Evolutionary conservation across 2,113 vertebrate species (phyloP).

Genomic region (Neogale vison): DNA sequence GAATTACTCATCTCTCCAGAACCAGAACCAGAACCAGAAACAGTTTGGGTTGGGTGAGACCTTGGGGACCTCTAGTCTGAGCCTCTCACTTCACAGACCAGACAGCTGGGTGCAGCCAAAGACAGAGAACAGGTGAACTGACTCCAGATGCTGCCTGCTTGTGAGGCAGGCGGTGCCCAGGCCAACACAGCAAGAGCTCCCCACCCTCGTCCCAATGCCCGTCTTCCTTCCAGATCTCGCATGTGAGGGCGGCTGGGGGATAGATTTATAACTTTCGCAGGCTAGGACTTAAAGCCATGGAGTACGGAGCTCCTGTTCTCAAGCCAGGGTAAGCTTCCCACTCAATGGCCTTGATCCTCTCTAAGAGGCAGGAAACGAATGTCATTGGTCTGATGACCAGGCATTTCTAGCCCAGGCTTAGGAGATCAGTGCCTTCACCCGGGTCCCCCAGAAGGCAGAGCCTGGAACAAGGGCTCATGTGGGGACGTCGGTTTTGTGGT

Average conservation of each 20-base stretch:
- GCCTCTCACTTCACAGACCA: background rate
- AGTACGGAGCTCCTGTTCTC: background rate
- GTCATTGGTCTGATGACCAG: background rate
- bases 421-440: background rate
- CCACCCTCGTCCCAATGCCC: fast-evolving
- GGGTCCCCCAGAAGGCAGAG: background rate
- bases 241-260: background rate
- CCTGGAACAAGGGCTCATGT: background rate
- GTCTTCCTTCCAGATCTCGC: background rate
- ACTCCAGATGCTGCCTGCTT: background rate
- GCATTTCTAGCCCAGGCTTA: background rate
- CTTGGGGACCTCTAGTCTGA: background rate
- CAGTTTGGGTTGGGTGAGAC: background rate
- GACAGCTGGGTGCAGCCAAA: fast-evolving
- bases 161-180: background rate
- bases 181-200: background rate
- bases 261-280: background rate
- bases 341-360: background rate
- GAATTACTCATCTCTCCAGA: background rate
- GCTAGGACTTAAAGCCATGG: background rate
- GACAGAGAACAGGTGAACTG: background rate
- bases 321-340: background rate
- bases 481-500: background rate
- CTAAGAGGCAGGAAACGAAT: background rate
- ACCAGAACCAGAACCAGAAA: background rate